These are phyloP conservation scores for Hippocampus zosterae DNA, from an alignment of 2,113 vertebrate species.

Conservation along the genomic window DNA sequence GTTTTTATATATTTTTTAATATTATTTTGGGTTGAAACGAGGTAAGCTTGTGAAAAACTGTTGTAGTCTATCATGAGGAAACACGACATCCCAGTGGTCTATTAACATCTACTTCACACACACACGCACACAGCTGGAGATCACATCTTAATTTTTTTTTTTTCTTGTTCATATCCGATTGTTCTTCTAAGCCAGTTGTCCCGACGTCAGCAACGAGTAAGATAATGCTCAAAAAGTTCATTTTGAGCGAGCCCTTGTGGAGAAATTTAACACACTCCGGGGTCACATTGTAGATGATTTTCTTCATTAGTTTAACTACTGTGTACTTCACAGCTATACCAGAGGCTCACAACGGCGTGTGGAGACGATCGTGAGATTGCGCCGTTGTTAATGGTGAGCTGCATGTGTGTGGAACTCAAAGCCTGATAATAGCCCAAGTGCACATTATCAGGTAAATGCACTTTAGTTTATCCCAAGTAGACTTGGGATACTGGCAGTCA, in stretches of 20 bases:
- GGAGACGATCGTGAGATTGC: not conserved
- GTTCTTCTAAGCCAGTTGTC: not conserved
- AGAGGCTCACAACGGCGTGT: not conserved
- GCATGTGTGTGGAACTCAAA: not conserved
- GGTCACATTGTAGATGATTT: constrained; percentile 3
- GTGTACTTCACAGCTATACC: not conserved
- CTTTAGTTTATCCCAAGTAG: no score
- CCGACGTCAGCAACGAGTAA: not conserved
- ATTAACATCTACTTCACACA: not conserved
- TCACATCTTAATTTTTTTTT: not conserved
- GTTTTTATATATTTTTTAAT: no score
- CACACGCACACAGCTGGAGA: not conserved
- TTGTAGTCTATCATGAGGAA: not conserved
- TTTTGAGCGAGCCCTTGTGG: not conserved
- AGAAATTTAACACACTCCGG: constrained; percentile 1
- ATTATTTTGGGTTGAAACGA: no score
- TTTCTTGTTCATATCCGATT: not conserved
- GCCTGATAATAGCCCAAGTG: not conserved
- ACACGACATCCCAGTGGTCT: not conserved
- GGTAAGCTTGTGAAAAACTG: not conserved
- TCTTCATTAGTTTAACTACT: constrained; percentile 15
- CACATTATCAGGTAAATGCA: not conserved
- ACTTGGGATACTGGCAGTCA: not conserved
- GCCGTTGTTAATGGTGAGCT: not conserved
- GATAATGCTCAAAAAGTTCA: not conserved